Percentiles rank a stretch among this genome's conserved stretches.
These are phyloP conservation scores for Hipposideros larvatus DNA, from an alignment of 2,797 vertebrate species.

Conservation along the genomic window DNA sequence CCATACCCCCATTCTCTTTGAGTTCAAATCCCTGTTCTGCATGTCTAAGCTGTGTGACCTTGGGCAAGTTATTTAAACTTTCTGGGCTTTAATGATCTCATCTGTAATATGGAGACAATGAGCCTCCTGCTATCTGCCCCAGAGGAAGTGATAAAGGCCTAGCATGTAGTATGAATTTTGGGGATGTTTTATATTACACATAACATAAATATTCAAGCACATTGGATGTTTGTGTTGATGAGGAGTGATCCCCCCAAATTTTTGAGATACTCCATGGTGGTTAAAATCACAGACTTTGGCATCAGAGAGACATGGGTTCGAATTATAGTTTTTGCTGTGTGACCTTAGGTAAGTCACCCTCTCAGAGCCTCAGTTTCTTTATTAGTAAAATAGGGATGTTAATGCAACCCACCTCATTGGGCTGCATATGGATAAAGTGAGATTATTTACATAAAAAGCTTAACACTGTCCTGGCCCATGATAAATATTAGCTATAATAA, in stretches of 20 bases:
- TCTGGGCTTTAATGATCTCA: slow-evolving; percentile 12
- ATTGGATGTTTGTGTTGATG: neutral
- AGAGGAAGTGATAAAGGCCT: slow-evolving; percentile 22
- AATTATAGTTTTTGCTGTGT: slow-evolving; percentile 51
- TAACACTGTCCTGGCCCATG: neutral
- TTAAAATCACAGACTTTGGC: slow-evolving; percentile 39
- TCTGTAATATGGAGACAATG: neutral
- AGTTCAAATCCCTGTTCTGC: slow-evolving; percentile 2
- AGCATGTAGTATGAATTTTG: neutral
- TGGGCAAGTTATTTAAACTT: neutral
- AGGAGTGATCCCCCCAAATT: neutral
- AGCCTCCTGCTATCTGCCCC: neutral
- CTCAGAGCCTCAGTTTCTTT: slow-evolving; percentile 32
- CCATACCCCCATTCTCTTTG: neutral
- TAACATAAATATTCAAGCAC: slow-evolving; percentile 39
- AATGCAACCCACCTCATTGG: neutral
- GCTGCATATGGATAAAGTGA: slow-evolving; percentile 1
- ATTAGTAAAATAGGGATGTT: neutral
- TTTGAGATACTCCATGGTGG: neutral
- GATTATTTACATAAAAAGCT: slow-evolving; percentile 41
- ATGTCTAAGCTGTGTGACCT: neutral
- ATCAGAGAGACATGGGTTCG: neutral
- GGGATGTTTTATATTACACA: slow-evolving; percentile 36
- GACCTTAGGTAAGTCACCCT: neutral
- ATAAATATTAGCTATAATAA: slow-evolving; percentile 2